phyloP scores from a whole-genome alignment of 2,888 invertebrate species.

The Dichetophora obliterata region DNA sequence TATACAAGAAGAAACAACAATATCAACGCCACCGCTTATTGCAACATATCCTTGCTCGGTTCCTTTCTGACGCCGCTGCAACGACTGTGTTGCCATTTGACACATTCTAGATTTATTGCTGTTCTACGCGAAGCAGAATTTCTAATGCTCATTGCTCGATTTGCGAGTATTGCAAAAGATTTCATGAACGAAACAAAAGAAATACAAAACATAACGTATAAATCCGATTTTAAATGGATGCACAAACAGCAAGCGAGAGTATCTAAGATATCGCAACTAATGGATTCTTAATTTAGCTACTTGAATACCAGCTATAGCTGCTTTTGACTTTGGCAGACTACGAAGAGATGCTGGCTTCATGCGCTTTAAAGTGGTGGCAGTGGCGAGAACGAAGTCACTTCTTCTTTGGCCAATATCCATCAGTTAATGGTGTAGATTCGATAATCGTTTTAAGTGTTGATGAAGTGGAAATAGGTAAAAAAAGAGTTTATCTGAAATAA shows the following conservation, averaged over 20 bases:
- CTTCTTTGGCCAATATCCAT: neutral
- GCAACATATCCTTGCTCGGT: neutral
- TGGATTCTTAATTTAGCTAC: slow-evolving; percentile 31
- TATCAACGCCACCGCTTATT: neutral
- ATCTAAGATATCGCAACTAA: slow-evolving; percentile 14
- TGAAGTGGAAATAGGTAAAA: no score
- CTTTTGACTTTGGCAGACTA: neutral
- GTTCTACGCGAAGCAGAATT: slow-evolving; percentile 37
- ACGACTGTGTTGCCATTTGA: slow-evolving; percentile 58
- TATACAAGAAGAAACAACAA: no score
- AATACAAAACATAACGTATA: neutral
- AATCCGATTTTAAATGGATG: slow-evolving; percentile 1
- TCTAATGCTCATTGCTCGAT: slow-evolving; percentile 27
- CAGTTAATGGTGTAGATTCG: neutral
- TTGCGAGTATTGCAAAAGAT: slow-evolving; percentile 10
- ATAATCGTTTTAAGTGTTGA: neutral
- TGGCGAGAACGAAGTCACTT: neutral
- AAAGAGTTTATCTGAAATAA: no score
- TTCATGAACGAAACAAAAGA: neutral
- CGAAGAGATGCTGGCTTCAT: neutral
- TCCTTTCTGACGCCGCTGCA: neutral
- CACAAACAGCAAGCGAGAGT: neutral
- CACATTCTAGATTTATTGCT: slow-evolving; percentile 68
- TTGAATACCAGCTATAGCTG: neutral
- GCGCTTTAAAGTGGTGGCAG: neutral